Conservation (phyloP, 2,113 vertebrate genomes). For the Bagarius yarrelli region DNA sequence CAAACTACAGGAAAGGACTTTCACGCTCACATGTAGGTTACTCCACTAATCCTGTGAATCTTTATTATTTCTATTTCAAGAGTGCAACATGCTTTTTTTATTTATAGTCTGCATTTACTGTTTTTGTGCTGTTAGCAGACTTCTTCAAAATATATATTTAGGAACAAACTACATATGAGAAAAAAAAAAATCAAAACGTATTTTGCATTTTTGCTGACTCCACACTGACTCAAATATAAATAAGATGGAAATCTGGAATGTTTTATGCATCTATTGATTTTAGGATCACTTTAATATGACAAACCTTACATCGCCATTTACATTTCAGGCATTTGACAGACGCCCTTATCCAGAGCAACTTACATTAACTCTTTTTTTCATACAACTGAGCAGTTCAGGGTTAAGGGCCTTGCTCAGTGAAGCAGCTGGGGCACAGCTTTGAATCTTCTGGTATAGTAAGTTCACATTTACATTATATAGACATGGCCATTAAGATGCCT, state of each 20-base stretch:
- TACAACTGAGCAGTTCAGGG: no score
- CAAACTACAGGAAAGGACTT: conserved; percentile 23
- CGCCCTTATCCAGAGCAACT: no score
- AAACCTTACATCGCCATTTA: no score
- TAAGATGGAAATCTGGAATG: conserved; percentile 10
- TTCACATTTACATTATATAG: no score
- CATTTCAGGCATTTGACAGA: conserved; percentile 6
- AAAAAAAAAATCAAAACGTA: no score
- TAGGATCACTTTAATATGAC: neutral
- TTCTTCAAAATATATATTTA: conserved; percentile 2
- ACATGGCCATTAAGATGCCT: no score
- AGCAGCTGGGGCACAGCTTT: neutral
- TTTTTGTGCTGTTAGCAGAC: conserved; percentile 22
- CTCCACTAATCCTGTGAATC: conserved; percentile 12
- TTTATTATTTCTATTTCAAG: conserved; percentile 25
- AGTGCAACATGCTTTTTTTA: conserved; percentile 12
- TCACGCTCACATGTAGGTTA: conserved; percentile 1
- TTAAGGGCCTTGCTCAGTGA: no score
- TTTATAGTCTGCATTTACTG: neutral
- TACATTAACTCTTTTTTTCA: no score
- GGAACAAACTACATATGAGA: neutral
- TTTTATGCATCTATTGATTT: neutral
- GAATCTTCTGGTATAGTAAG: no score
- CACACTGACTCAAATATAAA: conserved; percentile 29
- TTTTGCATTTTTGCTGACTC: conserved; percentile 39